A percentile compares a stretch with the other conserved stretches of the same genome.
Evolutionary conservation across 23 tunicate genomes (phyloP).

Genomic region (Diplosoma virens): DNA sequence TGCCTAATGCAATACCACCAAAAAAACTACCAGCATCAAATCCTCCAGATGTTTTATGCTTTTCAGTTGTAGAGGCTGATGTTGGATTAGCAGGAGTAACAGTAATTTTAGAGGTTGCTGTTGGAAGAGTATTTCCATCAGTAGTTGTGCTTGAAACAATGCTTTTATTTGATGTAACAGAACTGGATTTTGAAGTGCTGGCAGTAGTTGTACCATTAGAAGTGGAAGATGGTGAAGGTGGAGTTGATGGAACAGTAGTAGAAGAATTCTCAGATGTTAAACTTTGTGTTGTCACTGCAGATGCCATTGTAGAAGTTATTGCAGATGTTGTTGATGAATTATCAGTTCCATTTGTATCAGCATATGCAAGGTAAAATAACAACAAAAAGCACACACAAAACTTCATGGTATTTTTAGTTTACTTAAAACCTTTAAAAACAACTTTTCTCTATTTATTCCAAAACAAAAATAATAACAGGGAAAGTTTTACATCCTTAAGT

Average conservation of each 20-base stretch:
- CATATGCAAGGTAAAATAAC: too few species aligned
- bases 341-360: too few species aligned
- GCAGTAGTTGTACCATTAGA: background rate
- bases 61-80: background rate
- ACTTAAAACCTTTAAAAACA: too few species aligned
- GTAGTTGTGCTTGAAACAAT: background rate
- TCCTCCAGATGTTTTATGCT: background rate
- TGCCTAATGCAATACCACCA: conserved; percentile 22
- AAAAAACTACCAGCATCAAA: conserved; percentile 26
- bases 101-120: background rate
- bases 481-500: too few species aligned
- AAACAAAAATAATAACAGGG: too few species aligned
- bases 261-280: background rate
- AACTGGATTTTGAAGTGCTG: background rate
- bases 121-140: background rate
- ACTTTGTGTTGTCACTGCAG: background rate
- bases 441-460: too few species aligned
- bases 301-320: background rate
- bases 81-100: background rate
- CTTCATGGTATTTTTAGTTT: too few species aligned
- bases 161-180: background rate
- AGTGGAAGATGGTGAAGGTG: background rate
- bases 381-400: too few species aligned
- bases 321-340: too few species aligned
- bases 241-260: background rate